A percentile compares a stretch with the other conserved stretches of the same genome.
These are phyloP conservation scores for Heliothis peltigera DNA, from an alignment of 2,888 invertebrate genomes.

Conservation along the genomic window DNA sequence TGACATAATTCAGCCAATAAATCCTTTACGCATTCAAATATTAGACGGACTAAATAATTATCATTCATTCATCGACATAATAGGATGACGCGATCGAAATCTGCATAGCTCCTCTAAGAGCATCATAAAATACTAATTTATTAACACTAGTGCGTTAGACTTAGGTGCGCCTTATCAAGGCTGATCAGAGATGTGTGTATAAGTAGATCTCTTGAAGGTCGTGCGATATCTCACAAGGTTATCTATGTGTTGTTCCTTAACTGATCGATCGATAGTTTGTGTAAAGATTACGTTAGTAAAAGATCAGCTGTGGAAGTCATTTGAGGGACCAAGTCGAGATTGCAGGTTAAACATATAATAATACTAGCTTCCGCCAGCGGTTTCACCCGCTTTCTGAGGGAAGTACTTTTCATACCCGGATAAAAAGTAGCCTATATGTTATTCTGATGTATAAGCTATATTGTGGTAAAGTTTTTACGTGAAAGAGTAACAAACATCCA, in stretches of 20 bases:
- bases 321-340: too few species aligned
- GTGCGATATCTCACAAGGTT: slow-evolving; percentile 48
- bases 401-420: too few species aligned
- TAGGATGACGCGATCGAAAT: neutral
- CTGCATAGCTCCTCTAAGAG: slow-evolving; percentile 8
- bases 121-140: slow-evolving; percentile 40
- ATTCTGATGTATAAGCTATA: too few species aligned
- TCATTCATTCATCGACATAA: neutral
- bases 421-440: too few species aligned
- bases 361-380: too few species aligned
- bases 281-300: slow-evolving; percentile 15
- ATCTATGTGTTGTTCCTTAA: slow-evolving; percentile 38
- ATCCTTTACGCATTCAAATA: neutral
- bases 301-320: neutral
- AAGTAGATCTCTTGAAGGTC: slow-evolving; percentile 52
- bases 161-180: slow-evolving; percentile 45
- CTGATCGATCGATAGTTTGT: slow-evolving; percentile 41
- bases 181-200: slow-evolving; percentile 14
- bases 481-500: too few species aligned
- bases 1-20: too few species aligned
- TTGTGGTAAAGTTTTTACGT: too few species aligned
- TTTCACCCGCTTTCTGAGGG: too few species aligned
- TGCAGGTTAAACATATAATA: too few species aligned
- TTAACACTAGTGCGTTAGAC: slow-evolving; percentile 24
- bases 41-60: neutral